A percentile compares a stretch with the other conserved stretches of the same genome.
Evolutionary conservation across 1,140 invertebrate genomes (phyloP).

Genomic region (Zaprionus taronus): DNA sequence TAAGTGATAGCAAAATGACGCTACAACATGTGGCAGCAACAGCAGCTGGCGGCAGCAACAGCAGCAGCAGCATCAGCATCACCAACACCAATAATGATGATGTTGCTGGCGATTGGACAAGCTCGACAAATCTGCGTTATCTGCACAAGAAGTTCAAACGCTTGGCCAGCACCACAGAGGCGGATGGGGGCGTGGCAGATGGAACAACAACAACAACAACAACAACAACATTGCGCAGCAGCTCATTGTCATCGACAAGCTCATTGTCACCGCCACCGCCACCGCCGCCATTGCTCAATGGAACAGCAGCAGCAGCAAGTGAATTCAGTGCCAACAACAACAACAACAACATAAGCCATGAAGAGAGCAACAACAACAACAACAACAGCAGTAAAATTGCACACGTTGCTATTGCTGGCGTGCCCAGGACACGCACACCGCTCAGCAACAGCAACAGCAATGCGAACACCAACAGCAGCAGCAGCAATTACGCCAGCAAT

Average conservation of each 20-base stretch:
- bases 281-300: constrained; percentile 31
- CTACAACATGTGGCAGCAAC: constrained; percentile 74
- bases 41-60: constrained; percentile 61
- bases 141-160: constrained; percentile 97
- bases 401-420: constrained; percentile 18
- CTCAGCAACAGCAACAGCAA: constrained; percentile 48
- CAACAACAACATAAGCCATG: constrained; percentile 73
- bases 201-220: constrained; percentile 47
- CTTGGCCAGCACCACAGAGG: constrained; percentile 88
- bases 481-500: constrained; percentile 60
- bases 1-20: constrained; percentile 83
- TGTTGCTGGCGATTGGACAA: constrained; percentile 54
- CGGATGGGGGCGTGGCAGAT: constrained; percentile 62
- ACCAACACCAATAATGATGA: constrained; percentile 59
- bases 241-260: constrained; percentile 79
- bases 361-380: constrained; percentile 49
- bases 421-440: constrained; percentile 61
- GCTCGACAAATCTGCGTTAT: constrained; percentile 90
- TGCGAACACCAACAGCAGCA: constrained; percentile 29
- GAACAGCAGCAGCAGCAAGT: constrained; percentile 19
- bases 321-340: constrained; percentile 72
- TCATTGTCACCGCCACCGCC: constrained; percentile 66
- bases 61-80: constrained; percentile 49
- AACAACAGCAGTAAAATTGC: constrained; percentile 28
- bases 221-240: constrained; percentile 69